Evolutionary conservation across 2,797 vertebrate genomes (phyloP).

Genomic region (Melanotaenia nigrans): DNA sequence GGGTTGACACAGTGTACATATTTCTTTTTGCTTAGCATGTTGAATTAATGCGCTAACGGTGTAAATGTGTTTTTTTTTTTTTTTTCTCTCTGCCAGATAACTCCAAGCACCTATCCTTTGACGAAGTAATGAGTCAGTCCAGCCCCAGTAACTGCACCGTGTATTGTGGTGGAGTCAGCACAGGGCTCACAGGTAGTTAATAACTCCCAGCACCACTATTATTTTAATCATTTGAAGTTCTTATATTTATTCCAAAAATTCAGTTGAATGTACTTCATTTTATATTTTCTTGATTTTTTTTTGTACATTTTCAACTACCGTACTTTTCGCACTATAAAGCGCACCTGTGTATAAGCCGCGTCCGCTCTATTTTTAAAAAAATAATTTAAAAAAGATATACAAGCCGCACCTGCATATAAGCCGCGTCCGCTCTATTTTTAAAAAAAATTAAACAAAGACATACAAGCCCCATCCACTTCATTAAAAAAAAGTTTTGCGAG

Average conservation of each 20-base stretch:
- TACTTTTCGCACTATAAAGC: too few relatives aligned
- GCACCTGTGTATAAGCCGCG: too few relatives aligned
- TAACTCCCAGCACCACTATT: neutral
- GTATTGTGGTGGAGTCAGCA: conserved; percentile 95
- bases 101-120: conserved; percentile 95
- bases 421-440: too few relatives aligned
- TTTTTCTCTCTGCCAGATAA: conserved; percentile 76
- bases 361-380: too few relatives aligned
- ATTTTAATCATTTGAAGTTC: neutral
- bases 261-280: neutral
- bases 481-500: too few relatives aligned
- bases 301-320: too few relatives aligned
- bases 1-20: conserved; percentile 54
- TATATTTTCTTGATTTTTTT: too few relatives aligned
- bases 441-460: too few relatives aligned
- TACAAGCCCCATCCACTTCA: too few relatives aligned
- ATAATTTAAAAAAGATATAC: too few relatives aligned
- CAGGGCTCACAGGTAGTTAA: conserved; percentile 90
- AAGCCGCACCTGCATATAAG: too few relatives aligned
- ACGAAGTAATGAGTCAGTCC: conserved; percentile 96
- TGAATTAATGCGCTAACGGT: conserved; percentile 2
- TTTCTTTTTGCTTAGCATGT: neutral
- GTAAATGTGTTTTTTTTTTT: neutral
- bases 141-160: conserved; percentile 98
- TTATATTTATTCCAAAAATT: neutral